Conservation (phyloP, 2,797 vertebrate genomes). For the Tiaroga cobitis region DNA sequence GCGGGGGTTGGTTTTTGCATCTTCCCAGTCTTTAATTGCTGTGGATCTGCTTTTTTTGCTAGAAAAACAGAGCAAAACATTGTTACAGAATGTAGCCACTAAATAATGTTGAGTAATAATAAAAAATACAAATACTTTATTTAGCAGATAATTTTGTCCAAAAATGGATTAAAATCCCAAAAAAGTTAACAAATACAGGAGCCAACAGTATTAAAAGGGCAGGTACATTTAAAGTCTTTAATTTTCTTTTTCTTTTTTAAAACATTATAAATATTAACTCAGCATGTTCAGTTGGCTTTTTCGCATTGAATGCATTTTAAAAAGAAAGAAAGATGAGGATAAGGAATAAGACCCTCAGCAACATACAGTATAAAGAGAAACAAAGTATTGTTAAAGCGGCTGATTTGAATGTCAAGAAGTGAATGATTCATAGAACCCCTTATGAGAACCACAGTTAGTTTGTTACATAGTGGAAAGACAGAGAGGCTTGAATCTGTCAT, state of each 20-base stretch:
- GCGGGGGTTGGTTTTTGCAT: slow-evolving; percentile 21
- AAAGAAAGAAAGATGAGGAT: background rate
- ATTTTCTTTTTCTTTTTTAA: background rate
- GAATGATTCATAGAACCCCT: background rate
- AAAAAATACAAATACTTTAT: background rate
- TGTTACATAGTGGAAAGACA: background rate
- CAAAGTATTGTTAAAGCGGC: background rate
- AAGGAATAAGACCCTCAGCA: background rate
- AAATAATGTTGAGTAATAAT: background rate
- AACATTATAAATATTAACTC: background rate
- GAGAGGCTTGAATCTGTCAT: background rate
- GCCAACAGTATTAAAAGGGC: background rate
- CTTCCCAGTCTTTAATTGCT: background rate
- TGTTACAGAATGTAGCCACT: background rate
- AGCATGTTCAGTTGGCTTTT: background rate
- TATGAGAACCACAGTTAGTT: background rate
- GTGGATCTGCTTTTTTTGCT: background rate
- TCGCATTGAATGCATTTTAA: background rate
- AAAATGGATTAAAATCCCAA: background rate
- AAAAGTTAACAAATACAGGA: background rate
- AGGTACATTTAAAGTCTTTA: background rate
- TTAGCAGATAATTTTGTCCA: background rate
- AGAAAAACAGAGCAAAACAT: background rate
- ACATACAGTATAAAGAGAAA: background rate
- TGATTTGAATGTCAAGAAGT: background rate